Evolutionary conservation across 2,888 invertebrate species (phyloP), one percentile per base, ranked within the genome.

Genomic region (Galerucella nymphaeae): DNA sequence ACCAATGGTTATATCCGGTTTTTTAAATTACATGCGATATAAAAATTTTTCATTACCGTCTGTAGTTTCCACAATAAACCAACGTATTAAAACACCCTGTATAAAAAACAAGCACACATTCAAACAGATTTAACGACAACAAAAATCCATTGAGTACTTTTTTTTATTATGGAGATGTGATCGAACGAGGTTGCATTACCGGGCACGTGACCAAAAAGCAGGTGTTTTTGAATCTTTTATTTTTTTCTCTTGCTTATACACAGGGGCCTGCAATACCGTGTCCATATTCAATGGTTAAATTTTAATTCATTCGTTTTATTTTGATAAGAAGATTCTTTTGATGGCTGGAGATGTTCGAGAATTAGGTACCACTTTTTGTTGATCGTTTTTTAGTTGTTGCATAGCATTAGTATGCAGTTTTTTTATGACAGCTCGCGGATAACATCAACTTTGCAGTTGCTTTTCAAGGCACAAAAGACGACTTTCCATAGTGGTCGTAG

Each of bases 51-150:
- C 53, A 53, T 53, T 53, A 53, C 53, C 53, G 18, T 53, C 53
- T 16, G 10, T 18, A 16, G 18, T 53, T 16, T 10, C 18, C 10
- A 53, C 53, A 53, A 53, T 53, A 53, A 53, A 53, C 53, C 18
- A 4, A 18, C 18, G 53, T 53, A 53, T 53, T 53, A 42, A 30
- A 62, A 62, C 61, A 62, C 61, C 61, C 61, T 62, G 61, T 62
- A 62, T 38, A 59, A 62, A 41, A 41, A 38, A 42, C 48, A 59
- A 63, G 70, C 63, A 63, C 63, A 63, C 70, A 70, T 70, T 70
- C 70, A 70, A 70, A 70, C 63, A 70, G 70, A 70, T 70, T 70
- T 70, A 70, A 70, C 70, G 70, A 70, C 70, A 64, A 70, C 55
- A 57, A 57, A 30, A 70, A 70, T 70, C 70, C 70, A 70, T 70